Conservation (phyloP, 2,797 vertebrate species). For the Gymnothorax reevesii region DNA sequence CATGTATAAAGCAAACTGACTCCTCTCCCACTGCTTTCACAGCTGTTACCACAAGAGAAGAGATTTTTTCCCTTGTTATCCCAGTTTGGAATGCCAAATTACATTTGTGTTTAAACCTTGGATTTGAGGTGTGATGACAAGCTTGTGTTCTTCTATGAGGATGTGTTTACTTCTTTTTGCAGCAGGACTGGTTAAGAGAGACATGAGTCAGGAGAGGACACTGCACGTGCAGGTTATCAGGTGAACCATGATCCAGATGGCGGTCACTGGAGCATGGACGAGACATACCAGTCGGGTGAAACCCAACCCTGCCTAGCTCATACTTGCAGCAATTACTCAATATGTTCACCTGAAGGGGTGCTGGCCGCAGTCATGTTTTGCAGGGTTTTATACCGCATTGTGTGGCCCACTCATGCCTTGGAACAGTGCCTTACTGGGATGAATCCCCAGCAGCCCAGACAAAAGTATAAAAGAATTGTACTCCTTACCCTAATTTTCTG, state of each 20-base stretch:
- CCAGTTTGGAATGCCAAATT: background rate
- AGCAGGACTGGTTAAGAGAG: background rate
- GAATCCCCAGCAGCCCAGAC: background rate
- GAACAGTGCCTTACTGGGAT: background rate
- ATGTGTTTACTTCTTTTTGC: background rate
- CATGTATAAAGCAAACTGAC: background rate
- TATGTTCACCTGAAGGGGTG: background rate
- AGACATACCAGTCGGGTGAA: background rate
- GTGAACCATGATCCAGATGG: background rate
- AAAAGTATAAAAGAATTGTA: background rate
- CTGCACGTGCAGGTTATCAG: background rate
- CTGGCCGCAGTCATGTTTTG: no score
- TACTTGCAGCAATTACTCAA: background rate
- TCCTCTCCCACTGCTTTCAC: background rate
- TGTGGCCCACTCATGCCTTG: background rate
- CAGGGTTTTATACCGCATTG: background rate
- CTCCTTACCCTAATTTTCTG: no score
- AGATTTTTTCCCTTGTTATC: background rate
- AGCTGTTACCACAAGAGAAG: background rate
- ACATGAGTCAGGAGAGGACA: background rate
- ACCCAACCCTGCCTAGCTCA: background rate
- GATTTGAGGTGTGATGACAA: background rate
- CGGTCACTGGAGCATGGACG: background rate
- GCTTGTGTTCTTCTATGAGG: background rate
- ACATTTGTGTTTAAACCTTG: background rate